These are phyloP conservation scores for Xiphydria camelus DNA, from an alignment of 2,888 invertebrate genomes.

Conservation along the genomic window DNA sequence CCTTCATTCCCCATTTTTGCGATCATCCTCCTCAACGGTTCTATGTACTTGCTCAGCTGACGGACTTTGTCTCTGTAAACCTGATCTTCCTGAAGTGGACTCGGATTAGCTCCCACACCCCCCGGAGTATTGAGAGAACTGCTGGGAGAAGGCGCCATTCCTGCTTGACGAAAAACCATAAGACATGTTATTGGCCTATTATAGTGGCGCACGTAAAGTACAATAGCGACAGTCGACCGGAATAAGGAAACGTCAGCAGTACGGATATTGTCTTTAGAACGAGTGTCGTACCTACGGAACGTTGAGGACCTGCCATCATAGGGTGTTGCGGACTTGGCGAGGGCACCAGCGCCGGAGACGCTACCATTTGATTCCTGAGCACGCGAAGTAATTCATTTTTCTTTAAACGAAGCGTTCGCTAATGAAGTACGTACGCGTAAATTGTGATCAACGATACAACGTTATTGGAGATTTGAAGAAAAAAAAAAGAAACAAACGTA, in stretches of 20 bases:
- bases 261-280: too few species aligned
- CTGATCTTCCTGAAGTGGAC: slow-evolving; percentile 81
- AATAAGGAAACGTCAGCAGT: too few species aligned
- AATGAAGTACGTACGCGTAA: too few species aligned
- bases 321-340: slow-evolving; percentile 70
- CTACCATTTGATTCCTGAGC: slow-evolving; percentile 66
- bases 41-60: slow-evolving; percentile 91
- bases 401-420: slow-evolving; percentile 4
- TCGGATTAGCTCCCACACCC: slow-evolving; percentile 62
- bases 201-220: too few species aligned
- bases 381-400: slow-evolving; percentile 3
- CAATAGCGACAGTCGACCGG: too few species aligned
- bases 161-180: too few species aligned
- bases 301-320: slow-evolving; percentile 64
- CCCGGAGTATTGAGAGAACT: slow-evolving; percentile 81
- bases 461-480: too few species aligned
- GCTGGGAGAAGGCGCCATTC: slow-evolving; percentile 79
- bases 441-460: too few species aligned
- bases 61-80: slow-evolving; percentile 92
- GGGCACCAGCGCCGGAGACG: slow-evolving; percentile 70
- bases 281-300: slow-evolving; percentile 63
- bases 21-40: slow-evolving; percentile 89
- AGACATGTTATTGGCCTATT: too few species aligned
- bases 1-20: slow-evolving; percentile 85
- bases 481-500: not conserved